A percentile compares a stretch with the other conserved stretches of the same genome.
phyloP scores from a whole-genome alignment of 2,113 vertebrate species.

The Lethenteron reissneri region DNA sequence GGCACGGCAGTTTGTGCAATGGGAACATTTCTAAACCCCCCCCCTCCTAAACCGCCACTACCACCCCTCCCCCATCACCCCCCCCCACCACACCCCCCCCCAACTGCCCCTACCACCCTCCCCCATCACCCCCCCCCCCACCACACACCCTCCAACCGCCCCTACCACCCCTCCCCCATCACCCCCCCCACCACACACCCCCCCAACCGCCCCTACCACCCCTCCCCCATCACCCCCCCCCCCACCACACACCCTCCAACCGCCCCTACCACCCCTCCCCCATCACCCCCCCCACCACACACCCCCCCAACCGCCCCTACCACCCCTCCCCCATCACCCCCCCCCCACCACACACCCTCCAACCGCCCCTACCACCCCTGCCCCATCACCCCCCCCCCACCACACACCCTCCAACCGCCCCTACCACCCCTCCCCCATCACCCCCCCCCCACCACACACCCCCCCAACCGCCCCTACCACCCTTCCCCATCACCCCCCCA shows the following conservation, averaged over 20 bases:
- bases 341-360: not conserved
- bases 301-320: not conserved
- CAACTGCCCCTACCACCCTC: no score
- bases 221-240: conserved; percentile 11
- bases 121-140: not conserved
- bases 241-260: conserved; percentile 11
- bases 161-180: not conserved
- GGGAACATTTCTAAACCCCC: not conserved
- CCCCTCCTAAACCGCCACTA: not conserved
- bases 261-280: conserved; percentile 12
- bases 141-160: not conserved
- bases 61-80: not conserved
- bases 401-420: not conserved
- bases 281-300: not conserved
- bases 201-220: conserved; percentile 9
- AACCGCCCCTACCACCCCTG: not conserved
- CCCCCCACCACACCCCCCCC: not conserved
- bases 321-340: not conserved
- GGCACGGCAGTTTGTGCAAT: no score
- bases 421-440: no score
- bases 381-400: not conserved
- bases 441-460: not conserved
- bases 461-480: not conserved
- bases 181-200: conserved; percentile 4
- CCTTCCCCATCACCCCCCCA: not conserved